phyloP scores from a whole-genome alignment of 2,113 vertebrate species.

The Dicaeum eximium region DNA sequence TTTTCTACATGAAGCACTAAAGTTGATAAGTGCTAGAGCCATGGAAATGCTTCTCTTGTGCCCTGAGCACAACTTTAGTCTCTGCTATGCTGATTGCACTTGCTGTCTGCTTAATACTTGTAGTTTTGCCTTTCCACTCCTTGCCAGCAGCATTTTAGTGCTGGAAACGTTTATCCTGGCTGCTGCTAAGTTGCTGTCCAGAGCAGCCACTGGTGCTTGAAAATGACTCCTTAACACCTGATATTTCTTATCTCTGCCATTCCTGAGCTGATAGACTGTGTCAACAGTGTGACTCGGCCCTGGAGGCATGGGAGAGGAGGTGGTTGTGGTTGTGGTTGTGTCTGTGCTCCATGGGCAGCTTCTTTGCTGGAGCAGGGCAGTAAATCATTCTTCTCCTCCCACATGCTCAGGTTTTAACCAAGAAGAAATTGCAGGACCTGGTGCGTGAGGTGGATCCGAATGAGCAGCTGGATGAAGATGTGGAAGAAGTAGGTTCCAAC shows the following conservation, averaged over 20 bases:
- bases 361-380: neutral
- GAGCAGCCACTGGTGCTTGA: neutral
- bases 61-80: neutral
- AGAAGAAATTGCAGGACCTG: slow-evolving; percentile 97
- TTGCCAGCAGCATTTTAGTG: neutral
- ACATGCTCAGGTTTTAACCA: slow-evolving; percentile 84
- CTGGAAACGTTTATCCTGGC: neutral
- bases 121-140: neutral
- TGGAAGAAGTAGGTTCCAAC: slow-evolving; percentile 86
- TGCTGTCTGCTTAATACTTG: neutral
- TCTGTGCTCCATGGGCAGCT: neutral
- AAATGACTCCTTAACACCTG: neutral
- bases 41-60: neutral
- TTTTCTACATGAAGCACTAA: neutral
- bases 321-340: neutral
- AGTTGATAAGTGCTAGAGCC: neutral
- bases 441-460: slow-evolving; percentile 98
- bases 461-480: slow-evolving; percentile 97
- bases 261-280: neutral
- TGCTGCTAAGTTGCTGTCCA: neutral
- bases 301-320: accelerated
- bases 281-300: neutral
- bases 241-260: neutral
- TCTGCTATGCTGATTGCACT: accelerated
- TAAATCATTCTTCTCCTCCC: neutral